A percentile compares a stretch with the other conserved stretches of the same genome.
These are phyloP conservation scores for Mimas tiliae DNA, from an alignment of 2,888 invertebrate genomes.

Conservation along the genomic window DNA sequence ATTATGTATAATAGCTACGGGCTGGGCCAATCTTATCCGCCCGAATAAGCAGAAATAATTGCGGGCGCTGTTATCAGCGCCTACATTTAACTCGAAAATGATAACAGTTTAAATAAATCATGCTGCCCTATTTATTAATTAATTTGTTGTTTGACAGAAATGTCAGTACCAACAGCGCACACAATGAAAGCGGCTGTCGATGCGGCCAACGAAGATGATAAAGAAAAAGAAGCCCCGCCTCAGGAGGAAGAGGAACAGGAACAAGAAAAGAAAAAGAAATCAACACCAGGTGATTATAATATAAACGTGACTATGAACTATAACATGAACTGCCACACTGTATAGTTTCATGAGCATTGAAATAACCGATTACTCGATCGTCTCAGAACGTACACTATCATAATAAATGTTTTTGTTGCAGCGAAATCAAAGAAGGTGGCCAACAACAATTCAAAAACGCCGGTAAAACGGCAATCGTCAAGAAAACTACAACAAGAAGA, in stretches of 20 bases:
- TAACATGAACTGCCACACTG: too few relatives aligned
- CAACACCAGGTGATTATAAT: conserved; percentile 50
- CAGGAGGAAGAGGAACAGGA: conserved; percentile 46
- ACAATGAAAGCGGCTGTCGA: conserved; percentile 66
- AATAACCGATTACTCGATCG: too few relatives aligned
- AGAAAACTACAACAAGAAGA: conserved; percentile 61
- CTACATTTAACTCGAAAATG: too few relatives aligned
- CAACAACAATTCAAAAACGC: conserved; percentile 49
- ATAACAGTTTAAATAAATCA: too few relatives aligned
- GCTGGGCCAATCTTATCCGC: too few relatives aligned
- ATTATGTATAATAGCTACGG: too few relatives aligned
- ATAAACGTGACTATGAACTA: too few relatives aligned
- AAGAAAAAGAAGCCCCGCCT: conserved; percentile 26
- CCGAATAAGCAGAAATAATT: too few relatives aligned
- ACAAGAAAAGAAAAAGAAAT: conserved; percentile 55
- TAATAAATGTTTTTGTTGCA: conserved; percentile 35
- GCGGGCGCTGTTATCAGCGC: too few relatives aligned
- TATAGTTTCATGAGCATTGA: too few relatives aligned
- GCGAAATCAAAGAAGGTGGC: conserved; percentile 59
- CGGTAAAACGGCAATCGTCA: conserved; percentile 65
- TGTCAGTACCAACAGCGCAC: conserved; percentile 61
- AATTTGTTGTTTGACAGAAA: conserved; percentile 47
- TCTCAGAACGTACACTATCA: too few relatives aligned
- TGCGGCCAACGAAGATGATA: conserved; percentile 58
- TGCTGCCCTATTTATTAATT: neutral